Evolutionary conservation across 1,140 invertebrate genomes (phyloP), one percentile per base, ranked within the genome.

Genomic region (Drosophila murphyi): DNA sequence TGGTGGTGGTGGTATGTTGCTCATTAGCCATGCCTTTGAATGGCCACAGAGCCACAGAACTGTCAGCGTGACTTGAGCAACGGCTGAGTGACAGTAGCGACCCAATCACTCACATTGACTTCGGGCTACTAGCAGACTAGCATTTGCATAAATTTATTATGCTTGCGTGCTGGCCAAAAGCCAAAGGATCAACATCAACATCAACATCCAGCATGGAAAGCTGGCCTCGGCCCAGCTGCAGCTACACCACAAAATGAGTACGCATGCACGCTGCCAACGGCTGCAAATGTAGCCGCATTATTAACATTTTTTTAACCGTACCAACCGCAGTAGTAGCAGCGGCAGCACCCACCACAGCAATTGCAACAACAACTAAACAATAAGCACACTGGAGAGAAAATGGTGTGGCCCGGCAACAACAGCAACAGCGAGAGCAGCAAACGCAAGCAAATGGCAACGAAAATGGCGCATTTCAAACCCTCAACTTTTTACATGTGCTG

Each of bases 391-490:
- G 78, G 74, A 67, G 10, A 80, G 76, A 82, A 83, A 83, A 82
- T 82, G 80, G 78, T 79, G 80, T 68, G 78, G 68, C 76, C 63
- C 32, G 32, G 41, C 72, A 64, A 56, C 56, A 59, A 10, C 37
- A 56, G 35, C 57, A 61, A 20, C 68, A 71, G 31, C 45, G n/a
- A 43, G 12, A 65, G 32, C 68, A 70, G 56, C 81, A 73, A 86
- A 78, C 64, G 55, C 70, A 72, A 80, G 75, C 82, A 87, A 88
- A 88, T 90, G 87, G 87, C 87, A 76, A 90, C 87, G 80, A 90
- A 90, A 90, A 90, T 90, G 87, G 87, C 87, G 87, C 73, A 87
- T 74, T 86, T 86, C 86, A 86, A 71, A 90, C 64, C 64, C 69
- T 76, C 67, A 48, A 57, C 65, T 76, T 55, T 50, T 54, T 34